Conservation (phyloP, 2,888 invertebrate species). For the Caenorhabditis sp. region DNA sequence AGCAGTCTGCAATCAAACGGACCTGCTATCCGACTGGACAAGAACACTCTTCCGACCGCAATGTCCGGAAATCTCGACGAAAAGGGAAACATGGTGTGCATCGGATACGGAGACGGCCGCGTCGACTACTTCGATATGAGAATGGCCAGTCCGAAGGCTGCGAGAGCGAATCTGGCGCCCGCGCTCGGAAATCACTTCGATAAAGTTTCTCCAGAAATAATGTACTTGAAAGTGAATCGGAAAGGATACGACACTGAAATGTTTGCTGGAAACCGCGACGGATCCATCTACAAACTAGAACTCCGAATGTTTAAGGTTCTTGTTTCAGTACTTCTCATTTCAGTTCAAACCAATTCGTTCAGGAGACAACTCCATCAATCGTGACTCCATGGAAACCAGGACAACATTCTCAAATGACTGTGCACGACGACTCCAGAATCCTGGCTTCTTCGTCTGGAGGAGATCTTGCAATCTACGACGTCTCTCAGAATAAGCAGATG, state of each 20-base stretch:
- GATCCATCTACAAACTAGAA: constrained; percentile 84
- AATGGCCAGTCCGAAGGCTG: constrained; percentile 22
- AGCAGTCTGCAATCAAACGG: constrained; percentile 8
- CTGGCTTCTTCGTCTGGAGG: constrained; percentile 27
- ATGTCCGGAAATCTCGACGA: constrained; percentile 48
- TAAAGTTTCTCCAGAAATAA: constrained; percentile 9
- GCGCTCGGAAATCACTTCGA: neutral
- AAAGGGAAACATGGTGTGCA: constrained; percentile 37
- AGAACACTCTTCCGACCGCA: constrained; percentile 36
- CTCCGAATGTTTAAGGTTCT: constrained; percentile 80
- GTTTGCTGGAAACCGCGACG: constrained; percentile 83
- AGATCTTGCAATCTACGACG: constrained; percentile 36
- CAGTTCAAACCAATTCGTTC: no score
- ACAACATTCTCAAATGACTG: constrained; percentile 20
- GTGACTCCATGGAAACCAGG: constrained; percentile 20
- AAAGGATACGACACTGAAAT: constrained; percentile 28
- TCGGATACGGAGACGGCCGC: constrained; percentile 36
- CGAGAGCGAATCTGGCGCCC: constrained; percentile 4
- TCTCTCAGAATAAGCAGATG: constrained; percentile 19
- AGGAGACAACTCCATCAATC: constrained; percentile 36
- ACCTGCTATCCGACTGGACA: neutral
- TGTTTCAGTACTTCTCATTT: no score
- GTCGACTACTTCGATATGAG: constrained; percentile 52
- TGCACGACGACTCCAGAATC: constrained; percentile 44
- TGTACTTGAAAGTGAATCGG: constrained; percentile 30